phyloP scores from a whole-genome alignment of 2,797 vertebrate genomes.

The Coccyzus lansbergi region DNA sequence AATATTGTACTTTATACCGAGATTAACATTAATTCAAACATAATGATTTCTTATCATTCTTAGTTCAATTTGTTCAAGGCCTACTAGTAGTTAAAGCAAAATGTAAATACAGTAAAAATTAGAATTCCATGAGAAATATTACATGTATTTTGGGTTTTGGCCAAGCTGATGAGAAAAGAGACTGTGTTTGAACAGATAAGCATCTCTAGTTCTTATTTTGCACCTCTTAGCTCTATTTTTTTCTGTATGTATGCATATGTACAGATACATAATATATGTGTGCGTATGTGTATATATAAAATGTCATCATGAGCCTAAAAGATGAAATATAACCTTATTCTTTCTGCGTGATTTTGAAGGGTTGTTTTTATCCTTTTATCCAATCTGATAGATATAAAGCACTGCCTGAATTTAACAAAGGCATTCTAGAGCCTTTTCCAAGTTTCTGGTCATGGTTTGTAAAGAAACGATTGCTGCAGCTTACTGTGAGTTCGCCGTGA shows the following conservation, averaged over 20 bases:
- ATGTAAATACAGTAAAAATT: neutral
- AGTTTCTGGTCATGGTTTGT: neutral
- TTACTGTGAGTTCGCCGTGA: neutral
- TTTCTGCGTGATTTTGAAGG: neutral
- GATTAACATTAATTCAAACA: neutral
- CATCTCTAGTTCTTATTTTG: neutral
- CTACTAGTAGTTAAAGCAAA: neutral
- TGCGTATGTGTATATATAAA: fast-evolving
- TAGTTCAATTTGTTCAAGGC: neutral
- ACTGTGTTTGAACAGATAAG: neutral
- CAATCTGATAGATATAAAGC: neutral
- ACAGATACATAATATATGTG: neutral
- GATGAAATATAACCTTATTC: neutral
- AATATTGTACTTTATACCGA: neutral
- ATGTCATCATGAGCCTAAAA: neutral
- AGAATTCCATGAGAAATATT: neutral
- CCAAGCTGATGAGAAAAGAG: neutral
- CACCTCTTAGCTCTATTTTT: neutral
- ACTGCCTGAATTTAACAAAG: neutral
- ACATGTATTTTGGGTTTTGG: neutral
- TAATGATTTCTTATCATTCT: neutral
- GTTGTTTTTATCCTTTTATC: neutral
- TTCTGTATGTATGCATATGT: neutral
- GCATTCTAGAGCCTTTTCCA: neutral
- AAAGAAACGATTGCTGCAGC: neutral